phyloP scores from a whole-genome alignment of 1,140 invertebrate species.

The Stenopsyche tienmushanensis region DNA sequence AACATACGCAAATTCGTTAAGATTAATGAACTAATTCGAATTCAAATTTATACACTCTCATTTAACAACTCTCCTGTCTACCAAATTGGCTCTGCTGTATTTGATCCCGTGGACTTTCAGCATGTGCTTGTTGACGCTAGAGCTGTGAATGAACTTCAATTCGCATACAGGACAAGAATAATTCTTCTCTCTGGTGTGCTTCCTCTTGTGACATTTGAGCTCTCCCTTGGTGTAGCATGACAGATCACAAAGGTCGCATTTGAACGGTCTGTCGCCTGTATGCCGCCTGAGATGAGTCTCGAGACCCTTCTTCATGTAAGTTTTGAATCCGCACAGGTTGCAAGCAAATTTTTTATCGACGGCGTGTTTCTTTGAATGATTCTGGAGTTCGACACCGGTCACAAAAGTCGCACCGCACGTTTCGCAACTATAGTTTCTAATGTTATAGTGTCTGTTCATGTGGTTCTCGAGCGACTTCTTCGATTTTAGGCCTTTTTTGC shows the following conservation, averaged over 20 bases:
- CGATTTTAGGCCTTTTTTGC: constrained; percentile 49
- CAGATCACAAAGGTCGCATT: constrained; percentile 49
- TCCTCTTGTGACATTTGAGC: constrained; percentile 52
- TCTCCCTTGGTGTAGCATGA: constrained; percentile 50
- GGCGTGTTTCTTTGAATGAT: constrained; percentile 51
- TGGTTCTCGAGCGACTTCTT: constrained; percentile 49
- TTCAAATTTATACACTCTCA: neutral
- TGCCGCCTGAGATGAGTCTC: constrained; percentile 54
- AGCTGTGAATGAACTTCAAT: constrained; percentile 53
- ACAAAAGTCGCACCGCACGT: constrained; percentile 54
- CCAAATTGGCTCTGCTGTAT: constrained; percentile 48
- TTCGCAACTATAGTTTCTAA: constrained; percentile 54
- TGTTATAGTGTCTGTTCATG: constrained; percentile 52
- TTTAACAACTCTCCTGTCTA: constrained; percentile 36
- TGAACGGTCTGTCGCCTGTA: constrained; percentile 50
- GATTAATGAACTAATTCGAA: neutral
- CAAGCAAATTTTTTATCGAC: constrained; percentile 49
- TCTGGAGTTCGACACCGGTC: constrained; percentile 50
- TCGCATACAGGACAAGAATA: constrained; percentile 58
- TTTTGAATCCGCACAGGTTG: constrained; percentile 53
- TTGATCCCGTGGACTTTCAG: constrained; percentile 48
- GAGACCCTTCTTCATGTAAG: constrained; percentile 54
- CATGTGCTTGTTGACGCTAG: constrained; percentile 54
- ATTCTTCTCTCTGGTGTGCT: constrained; percentile 59
- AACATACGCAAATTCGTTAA: neutral